Conservation (phyloP, 2,888 invertebrate species). For the Dryadula phaetusa region DNA sequence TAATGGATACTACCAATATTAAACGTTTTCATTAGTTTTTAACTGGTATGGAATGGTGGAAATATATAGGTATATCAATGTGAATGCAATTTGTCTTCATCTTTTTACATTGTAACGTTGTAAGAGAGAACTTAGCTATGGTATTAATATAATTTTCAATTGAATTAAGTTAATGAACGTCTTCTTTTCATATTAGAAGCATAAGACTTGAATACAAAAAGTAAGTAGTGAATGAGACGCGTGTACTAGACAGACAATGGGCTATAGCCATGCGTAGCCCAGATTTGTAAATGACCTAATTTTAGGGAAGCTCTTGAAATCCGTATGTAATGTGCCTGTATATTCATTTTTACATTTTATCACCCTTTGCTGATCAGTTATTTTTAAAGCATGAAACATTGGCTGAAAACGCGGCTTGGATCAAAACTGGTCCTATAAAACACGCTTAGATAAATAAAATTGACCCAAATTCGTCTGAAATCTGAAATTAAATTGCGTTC, state of each 20-base stretch:
- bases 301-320: conserved; percentile 35
- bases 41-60: too few species aligned
- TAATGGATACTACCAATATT: neutral
- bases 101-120: neutral
- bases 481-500: conserved; percentile 71
- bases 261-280: conserved; percentile 24
- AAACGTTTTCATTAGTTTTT: conserved; percentile 1
- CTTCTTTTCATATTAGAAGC: neutral
- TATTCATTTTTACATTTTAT: neutral
- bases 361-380: neutral
- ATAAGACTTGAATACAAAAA: neutral
- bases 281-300: conserved; percentile 42
- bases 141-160: neutral
- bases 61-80: too few species aligned
- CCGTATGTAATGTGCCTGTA: neutral
- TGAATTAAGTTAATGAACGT: too few species aligned
- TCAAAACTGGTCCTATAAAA: neutral
- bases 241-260: neutral
- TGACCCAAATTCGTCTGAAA: conserved; percentile 71
- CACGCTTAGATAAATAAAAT: conserved; percentile 30
- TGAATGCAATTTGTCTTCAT: too few species aligned
- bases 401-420: neutral
- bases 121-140: neutral
- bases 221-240: neutral
- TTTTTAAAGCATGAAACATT: conserved; percentile 1